These are phyloP conservation scores for Aleadryas rufinucha DNA, from an alignment of 2,113 vertebrate genomes.

Conservation along the genomic window DNA sequence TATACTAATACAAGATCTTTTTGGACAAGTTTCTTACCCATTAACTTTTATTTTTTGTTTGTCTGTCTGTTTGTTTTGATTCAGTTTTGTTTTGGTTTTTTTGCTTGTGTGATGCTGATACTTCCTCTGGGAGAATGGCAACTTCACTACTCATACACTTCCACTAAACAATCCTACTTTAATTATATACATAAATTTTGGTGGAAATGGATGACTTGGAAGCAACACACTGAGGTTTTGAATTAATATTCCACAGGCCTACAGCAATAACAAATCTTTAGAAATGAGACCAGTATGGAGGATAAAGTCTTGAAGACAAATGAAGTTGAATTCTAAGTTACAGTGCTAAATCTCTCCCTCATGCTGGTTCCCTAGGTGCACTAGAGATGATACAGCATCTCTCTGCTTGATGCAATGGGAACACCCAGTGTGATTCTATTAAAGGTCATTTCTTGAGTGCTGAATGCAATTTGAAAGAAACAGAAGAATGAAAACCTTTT, in stretches of 20 bases:
- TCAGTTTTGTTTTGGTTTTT: neutral
- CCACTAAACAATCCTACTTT: neutral
- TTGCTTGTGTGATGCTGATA: neutral
- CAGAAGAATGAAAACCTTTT: neutral
- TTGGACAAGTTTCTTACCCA: neutral
- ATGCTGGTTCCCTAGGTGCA: neutral
- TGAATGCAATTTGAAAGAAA: neutral
- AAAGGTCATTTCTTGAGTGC: neutral
- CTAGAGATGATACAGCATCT: neutral
- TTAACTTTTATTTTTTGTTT: neutral
- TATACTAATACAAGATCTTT: neutral
- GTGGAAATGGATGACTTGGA: neutral
- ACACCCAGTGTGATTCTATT: neutral
- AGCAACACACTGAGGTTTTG: neutral
- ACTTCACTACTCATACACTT: neutral
- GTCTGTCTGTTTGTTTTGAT: neutral
- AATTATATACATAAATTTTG: neutral
- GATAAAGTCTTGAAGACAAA: neutral
- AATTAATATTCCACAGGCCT: neutral
- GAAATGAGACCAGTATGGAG: neutral
- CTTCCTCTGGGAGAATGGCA: neutral
- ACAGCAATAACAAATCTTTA: neutral
- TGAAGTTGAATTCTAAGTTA: neutral
- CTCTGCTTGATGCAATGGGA: neutral
- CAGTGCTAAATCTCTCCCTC: neutral